Evolutionary conservation across 1,140 invertebrate genomes (phyloP), one percentile per base, ranked within the genome.

Genomic region (Papilio xuthus): DNA sequence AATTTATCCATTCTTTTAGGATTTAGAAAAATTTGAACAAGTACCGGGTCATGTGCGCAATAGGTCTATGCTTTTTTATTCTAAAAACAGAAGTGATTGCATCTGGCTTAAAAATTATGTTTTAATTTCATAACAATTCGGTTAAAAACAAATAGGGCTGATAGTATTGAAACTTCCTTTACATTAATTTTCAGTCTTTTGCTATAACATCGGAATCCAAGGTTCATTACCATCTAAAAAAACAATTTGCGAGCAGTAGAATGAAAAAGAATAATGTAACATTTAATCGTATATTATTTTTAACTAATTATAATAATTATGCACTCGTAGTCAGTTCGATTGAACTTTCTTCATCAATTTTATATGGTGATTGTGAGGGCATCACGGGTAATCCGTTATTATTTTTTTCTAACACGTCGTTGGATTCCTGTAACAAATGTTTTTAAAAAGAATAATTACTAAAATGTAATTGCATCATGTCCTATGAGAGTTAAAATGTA

Each of bases 261-360:
- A 56, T 41, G 2, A 20, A 80, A 60, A 53, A 78, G 37, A 23
- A 23, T 53, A 0, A 42, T 42, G 20, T 47, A 53, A 69, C 56
- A 77, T 12, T 28, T 47, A 53, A 82, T 69, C 70, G 78, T 69
- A 41, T 28, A 81, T 81, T 80, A 80, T 80, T 80, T 73, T 82
- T 78, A 81, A 83, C 50, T 53, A 53, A 53, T 53, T 53, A 53
- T 53, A 70, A 63, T 76, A 78, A 79, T 84, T 90, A 90, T 60
- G 87, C 86, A 78, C 73, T 89, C 69, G 86, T 83, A 42, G 87
- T 89, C 77, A 94, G 80, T 88, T 94, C 92, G 63, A 90, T 91
- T 32, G 92, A 90, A 80, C 85, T 89, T 60, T 94, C 91, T 91
- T 95, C 94, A 78, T 95, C 94, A 74, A 95, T 94, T 92, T 94